These are phyloP conservation scores for Lepidurus apus DNA, from an alignment of 1,140 invertebrate species.

Conservation along the genomic window DNA sequence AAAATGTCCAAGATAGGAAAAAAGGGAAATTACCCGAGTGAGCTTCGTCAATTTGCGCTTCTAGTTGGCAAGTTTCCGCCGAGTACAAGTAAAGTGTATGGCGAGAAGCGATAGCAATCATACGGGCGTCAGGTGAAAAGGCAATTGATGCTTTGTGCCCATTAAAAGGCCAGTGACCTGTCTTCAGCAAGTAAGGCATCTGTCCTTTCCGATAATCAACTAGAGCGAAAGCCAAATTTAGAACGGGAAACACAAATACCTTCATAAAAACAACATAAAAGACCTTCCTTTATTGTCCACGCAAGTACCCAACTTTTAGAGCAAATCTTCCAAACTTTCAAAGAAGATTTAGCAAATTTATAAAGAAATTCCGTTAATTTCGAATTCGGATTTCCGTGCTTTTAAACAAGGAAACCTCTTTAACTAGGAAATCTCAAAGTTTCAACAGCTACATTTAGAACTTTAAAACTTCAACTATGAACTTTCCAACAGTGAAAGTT, in stretches of 20 bases:
- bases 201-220: slow-evolving; percentile 72
- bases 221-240: slow-evolving; percentile 46
- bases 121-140: slow-evolving; percentile 68
- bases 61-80: slow-evolving; percentile 56
- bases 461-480: too few species aligned
- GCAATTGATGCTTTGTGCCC: slow-evolving; percentile 52
- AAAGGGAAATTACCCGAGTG: slow-evolving; percentile 52
- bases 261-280: not conserved
- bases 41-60: slow-evolving; percentile 59
- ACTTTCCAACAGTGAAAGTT: too few species aligned
- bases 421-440: too few species aligned
- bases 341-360: too few species aligned
- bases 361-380: too few species aligned
- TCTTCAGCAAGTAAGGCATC: slow-evolving; percentile 63
- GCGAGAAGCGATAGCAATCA: slow-evolving; percentile 62
- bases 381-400: too few species aligned
- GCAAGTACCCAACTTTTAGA: too few species aligned
- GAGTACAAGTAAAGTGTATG: slow-evolving; percentile 64
- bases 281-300: slow-evolving; percentile 11
- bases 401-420: too few species aligned
- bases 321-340: too few species aligned
- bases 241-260: not conserved
- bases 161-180: slow-evolving; percentile 50
- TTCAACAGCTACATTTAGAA: too few species aligned
- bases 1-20: not conserved